A percentile compares a stretch with the other conserved stretches of the same genome.
Evolutionary conservation across 2,888 invertebrate species (phyloP).

Genomic region (Hirtodrosophila histrioides): DNA sequence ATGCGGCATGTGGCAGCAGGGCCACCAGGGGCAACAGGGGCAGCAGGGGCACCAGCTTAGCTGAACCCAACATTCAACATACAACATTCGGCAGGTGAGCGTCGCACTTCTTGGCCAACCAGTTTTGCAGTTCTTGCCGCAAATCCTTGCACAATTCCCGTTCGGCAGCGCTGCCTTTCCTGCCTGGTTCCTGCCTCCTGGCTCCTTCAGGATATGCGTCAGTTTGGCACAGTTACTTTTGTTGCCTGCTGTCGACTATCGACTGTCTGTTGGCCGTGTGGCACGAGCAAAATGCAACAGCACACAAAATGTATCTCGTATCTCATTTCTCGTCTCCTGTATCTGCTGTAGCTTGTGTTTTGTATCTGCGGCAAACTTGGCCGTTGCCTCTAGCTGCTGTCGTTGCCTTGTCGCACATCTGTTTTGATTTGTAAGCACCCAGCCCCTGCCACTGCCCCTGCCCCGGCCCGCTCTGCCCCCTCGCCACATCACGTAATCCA

Average conservation of each 20-base stretch:
- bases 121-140: conserved; percentile 31
- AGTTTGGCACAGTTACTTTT: conserved; percentile 50
- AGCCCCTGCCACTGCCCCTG: conserved; percentile 1
- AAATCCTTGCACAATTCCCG: conserved; percentile 67
- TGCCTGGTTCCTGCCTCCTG: conserved; percentile 41
- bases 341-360: conserved; percentile 26
- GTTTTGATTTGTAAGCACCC: conserved; percentile 60
- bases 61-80: not conserved
- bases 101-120: conserved; percentile 36
- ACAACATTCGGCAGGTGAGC: conserved; percentile 56
- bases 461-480: not conserved
- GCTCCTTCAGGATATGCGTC: conserved; percentile 54
- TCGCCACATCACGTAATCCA: conserved; percentile 46
- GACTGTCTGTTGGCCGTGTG: conserved; percentile 23
- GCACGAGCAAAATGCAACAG: conserved; percentile 60
- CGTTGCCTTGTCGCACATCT: conserved; percentile 70
- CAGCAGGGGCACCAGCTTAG: conserved; percentile 19
- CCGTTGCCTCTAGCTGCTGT: conserved; percentile 26
- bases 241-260: conserved; percentile 6
- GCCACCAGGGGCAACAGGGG: conserved; percentile 17
- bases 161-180: conserved; percentile 15
- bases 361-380: conserved; percentile 28
- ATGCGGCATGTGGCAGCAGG: conserved; percentile 71
- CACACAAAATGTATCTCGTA: conserved; percentile 24
- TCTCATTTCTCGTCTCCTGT: conserved; percentile 40